These are phyloP conservation scores for Psophia crepitans DNA, from an alignment of 2,113 vertebrate genomes.

Conservation along the genomic window DNA sequence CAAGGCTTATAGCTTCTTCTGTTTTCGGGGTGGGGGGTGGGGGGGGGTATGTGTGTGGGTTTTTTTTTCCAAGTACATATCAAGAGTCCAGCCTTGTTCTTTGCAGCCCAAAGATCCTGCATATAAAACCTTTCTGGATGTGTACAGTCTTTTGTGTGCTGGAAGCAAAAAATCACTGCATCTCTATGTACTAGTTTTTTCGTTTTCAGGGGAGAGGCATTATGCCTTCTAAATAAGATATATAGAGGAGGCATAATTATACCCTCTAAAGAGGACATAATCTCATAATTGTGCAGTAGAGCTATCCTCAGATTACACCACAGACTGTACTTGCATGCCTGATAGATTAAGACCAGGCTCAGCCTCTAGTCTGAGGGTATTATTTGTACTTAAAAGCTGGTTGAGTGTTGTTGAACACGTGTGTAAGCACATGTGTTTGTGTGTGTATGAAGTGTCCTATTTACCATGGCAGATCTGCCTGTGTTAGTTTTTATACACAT, in stretches of 20 bases:
- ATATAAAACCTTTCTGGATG: not conserved
- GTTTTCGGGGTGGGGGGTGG: too few relatives aligned
- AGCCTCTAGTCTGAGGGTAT: constrained; percentile 8
- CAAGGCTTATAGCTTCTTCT: not conserved
- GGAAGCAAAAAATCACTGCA: not conserved
- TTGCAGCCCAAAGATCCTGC: not conserved
- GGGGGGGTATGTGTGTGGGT: too few relatives aligned
- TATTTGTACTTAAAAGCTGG: constrained; percentile 59
- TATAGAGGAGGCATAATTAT: constrained; percentile 49
- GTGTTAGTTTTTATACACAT: constrained; percentile 28
- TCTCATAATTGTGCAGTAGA: constrained; percentile 52
- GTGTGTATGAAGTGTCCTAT: constrained; percentile 27
- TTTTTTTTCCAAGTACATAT: not conserved
- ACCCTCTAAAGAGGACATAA: constrained; percentile 37
- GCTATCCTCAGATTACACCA: constrained; percentile 55
- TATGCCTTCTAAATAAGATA: constrained; percentile 48
- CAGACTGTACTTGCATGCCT: constrained; percentile 34
- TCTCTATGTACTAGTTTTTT: not conserved
- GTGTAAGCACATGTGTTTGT: not conserved
- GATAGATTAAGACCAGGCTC: constrained; percentile 41
- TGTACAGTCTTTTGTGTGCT: not conserved
- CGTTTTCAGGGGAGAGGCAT: not conserved
- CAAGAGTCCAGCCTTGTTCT: not conserved
- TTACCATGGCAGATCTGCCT: constrained; percentile 20
- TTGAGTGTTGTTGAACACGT: constrained; percentile 42